Conservation (phyloP, 92 coral and sea anemone species). For the Parazoanthus darwini region DNA sequence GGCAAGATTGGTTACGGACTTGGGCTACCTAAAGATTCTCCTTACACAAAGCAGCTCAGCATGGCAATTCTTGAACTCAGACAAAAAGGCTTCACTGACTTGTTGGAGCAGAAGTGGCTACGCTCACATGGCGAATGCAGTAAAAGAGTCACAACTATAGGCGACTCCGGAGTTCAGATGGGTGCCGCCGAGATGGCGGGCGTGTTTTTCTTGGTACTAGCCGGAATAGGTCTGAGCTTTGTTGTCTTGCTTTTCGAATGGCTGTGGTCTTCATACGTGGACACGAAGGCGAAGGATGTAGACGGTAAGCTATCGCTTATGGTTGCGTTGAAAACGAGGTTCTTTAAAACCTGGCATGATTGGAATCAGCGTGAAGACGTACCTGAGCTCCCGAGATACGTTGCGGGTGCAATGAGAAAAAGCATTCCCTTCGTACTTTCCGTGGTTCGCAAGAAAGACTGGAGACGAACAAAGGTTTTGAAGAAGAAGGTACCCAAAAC, state of each 20-base stretch:
- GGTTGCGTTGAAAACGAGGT: slow-evolving; percentile 56
- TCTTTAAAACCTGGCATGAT: slow-evolving; percentile 66
- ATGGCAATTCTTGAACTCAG: slow-evolving; percentile 74
- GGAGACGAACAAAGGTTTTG: slow-evolving; percentile 5
- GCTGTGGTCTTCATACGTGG: slow-evolving; percentile 62
- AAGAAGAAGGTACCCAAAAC: neutral
- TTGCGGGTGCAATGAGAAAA: slow-evolving; percentile 20
- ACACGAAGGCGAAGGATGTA: slow-evolving; percentile 50
- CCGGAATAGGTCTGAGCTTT: slow-evolving; percentile 68
- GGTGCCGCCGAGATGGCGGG: slow-evolving; percentile 74
- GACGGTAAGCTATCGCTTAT: slow-evolving; percentile 43
- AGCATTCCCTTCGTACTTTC: slow-evolving; percentile 9
- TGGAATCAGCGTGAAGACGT: slow-evolving; percentile 77
- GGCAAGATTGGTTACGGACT: slow-evolving; percentile 86
- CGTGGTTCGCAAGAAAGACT: neutral
- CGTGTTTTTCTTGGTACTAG: slow-evolving; percentile 66
- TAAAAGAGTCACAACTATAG: neutral
- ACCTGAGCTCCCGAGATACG: slow-evolving; percentile 55
- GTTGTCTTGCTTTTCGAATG: slow-evolving; percentile 69
- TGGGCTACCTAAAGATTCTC: slow-evolving; percentile 83
- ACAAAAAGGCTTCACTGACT: slow-evolving; percentile 70
- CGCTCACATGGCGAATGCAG: slow-evolving; percentile 62
- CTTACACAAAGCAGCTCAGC: slow-evolving; percentile 72
- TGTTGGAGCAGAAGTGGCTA: slow-evolving; percentile 77
- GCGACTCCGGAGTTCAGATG: slow-evolving; percentile 49